Evolutionary conservation across 2,888 invertebrate genomes (phyloP).

Genomic region (Amiota minor): DNA sequence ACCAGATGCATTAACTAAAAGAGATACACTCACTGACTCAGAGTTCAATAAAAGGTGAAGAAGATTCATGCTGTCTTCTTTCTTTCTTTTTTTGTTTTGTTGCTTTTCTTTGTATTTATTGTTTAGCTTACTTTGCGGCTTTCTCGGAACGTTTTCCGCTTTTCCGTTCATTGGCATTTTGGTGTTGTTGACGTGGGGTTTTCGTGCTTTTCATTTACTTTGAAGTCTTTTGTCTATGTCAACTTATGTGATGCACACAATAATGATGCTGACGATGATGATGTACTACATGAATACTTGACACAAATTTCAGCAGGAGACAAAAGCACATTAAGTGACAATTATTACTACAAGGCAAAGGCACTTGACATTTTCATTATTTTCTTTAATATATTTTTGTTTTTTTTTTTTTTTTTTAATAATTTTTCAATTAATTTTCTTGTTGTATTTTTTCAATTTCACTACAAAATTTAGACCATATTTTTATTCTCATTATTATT

Average conservation of each 20-base stretch:
- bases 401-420: too few species aligned
- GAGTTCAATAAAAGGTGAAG: conserved; percentile 25
- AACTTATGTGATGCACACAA: background rate
- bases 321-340: conserved; percentile 15
- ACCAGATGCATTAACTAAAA: conserved; percentile 44
- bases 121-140: conserved; percentile 58
- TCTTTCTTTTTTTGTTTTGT: too few species aligned
- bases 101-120: background rate
- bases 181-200: conserved; percentile 53
- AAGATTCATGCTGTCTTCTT: too few species aligned
- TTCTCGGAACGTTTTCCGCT: conserved; percentile 62
- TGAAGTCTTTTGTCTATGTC: background rate
- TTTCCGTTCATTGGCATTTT: conserved; percentile 65
- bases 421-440: background rate
- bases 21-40: too few species aligned
- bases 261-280: too few species aligned
- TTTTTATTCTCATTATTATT: too few species aligned
- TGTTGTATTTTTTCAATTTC: background rate
- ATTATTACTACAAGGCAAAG: background rate
- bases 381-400: background rate
- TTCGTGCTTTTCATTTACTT: conserved; percentile 67
- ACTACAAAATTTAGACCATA: too few species aligned
- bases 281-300: conserved; percentile 13
- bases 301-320: conserved; percentile 13
- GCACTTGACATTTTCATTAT: background rate